Conservation (phyloP, 2,113 vertebrate genomes). For the Phrynosoma blainvillii region DNA sequence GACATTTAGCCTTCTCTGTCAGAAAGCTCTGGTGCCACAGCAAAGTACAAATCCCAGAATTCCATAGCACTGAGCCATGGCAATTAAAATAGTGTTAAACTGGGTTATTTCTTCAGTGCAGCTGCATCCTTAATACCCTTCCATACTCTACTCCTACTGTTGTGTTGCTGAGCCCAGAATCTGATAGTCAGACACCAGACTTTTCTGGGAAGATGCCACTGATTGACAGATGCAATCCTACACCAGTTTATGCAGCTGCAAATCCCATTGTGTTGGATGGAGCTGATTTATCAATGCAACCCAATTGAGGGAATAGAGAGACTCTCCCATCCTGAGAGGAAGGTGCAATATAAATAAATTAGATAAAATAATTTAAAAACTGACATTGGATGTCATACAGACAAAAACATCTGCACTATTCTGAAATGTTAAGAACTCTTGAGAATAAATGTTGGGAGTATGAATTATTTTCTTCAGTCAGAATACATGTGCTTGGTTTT, state of each 20-base stretch:
- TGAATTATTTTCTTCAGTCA: neutral
- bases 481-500: neutral
- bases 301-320: constrained; percentile 30
- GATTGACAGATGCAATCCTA: constrained; percentile 1
- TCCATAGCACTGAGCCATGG: too few species aligned
- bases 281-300: neutral
- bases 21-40: too few species aligned
- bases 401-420: constrained; percentile 40
- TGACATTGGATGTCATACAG: neutral
- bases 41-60: too few species aligned
- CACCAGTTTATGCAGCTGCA: neutral
- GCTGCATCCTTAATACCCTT: neutral
- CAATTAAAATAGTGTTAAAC: too few species aligned
- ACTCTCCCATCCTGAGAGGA: neutral
- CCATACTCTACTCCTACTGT: neutral
- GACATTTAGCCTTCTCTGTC: too few species aligned
- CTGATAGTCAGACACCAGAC: constrained; percentile 11
- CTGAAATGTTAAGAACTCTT: constrained; percentile 31
- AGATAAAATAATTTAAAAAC: neutral
- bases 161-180: constrained; percentile 37
- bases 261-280: neutral
- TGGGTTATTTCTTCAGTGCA: too few species aligned
- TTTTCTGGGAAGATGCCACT: constrained; percentile 22
- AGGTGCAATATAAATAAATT: too few species aligned
- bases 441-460: constrained; percentile 17